A percentile compares a stretch with the other conserved stretches of the same genome.
phyloP scores from a whole-genome alignment of 2,113 vertebrate genomes.

The Epinephelus lanceolatus region DNA sequence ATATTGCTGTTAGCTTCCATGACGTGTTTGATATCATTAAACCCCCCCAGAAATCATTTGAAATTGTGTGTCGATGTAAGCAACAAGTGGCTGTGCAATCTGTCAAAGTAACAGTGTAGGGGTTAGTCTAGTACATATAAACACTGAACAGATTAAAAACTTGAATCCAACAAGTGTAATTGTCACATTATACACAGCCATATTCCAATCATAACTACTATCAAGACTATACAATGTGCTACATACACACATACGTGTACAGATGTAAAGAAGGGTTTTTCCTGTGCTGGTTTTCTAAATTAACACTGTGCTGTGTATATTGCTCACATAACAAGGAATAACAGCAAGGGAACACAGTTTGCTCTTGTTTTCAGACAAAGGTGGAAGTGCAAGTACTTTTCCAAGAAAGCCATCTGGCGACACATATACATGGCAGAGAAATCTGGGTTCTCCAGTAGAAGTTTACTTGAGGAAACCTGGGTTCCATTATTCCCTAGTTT shows the following conservation, averaged over 20 bases:
- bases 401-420: no score
- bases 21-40: neutral
- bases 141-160: neutral
- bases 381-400: no score
- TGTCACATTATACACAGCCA: neutral
- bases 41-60: neutral
- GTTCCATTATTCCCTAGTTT: no score
- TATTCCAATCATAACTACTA: neutral
- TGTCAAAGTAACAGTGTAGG: neutral
- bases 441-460: no score
- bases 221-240: neutral
- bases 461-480: no score
- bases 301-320: no score
- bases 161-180: neutral
- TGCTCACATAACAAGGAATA: no score
- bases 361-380: no score
- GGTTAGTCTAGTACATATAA: neutral
- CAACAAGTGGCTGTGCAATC: neutral
- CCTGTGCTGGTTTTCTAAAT: neutral
- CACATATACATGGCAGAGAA: no score
- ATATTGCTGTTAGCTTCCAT: slow-evolving; percentile 15
- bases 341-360: no score
- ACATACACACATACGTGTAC: no score
- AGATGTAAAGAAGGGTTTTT: neutral
- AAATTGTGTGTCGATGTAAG: neutral